Base-by-base conservation (phyloP, 1,140 invertebrate genomes). In the Calycopis cecrops region DNA sequence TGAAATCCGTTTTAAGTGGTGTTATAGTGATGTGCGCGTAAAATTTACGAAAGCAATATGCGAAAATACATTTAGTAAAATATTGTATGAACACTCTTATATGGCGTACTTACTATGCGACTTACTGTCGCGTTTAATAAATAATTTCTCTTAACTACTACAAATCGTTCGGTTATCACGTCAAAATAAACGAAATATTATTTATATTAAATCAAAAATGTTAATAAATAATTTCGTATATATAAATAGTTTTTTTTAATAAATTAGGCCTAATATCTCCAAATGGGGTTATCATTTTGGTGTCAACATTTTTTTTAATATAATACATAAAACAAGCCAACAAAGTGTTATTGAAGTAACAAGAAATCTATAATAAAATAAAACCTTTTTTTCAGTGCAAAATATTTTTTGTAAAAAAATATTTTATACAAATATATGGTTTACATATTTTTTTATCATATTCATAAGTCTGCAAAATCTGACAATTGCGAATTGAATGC, bases 201-300 rank as follows among this genome's bases (percentile, higher is more conserved):
- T 14, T 8, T 9, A 7, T 44, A 9, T 16, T 16, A 17, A 44
- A 44, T 16, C 16, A 44, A 44, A 44, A 44, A 14, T 17, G 40
- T 44, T 17, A 44, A 44, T 44, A 44, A 44, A 44, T 44, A 44
- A 17, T 16, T 44, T 44, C 14, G 17, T 44, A 44, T 44, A 44
- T 44, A 44, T 12, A 44, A 16, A 44, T 16, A 44, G 14, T 16
- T 16, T 44, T 9, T 44, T 16, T 16, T 16, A 16, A 44, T 14
- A 8, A 9, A 44, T 44, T 44, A 44, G 40, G 40, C 40, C 40
- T 16, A 44, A 4, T 44, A n/a, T 16, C 14, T 44, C 8, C 12
- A 28, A 2, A 14, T 44, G 40, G 40, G 14, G 40, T 44, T 44
- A 16, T 17, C 17, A 16, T 9, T 40, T 44, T 16, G 40, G 40